Conservation (phyloP, 2,888 invertebrate species). For the Eupithecia pulchellata region DNA sequence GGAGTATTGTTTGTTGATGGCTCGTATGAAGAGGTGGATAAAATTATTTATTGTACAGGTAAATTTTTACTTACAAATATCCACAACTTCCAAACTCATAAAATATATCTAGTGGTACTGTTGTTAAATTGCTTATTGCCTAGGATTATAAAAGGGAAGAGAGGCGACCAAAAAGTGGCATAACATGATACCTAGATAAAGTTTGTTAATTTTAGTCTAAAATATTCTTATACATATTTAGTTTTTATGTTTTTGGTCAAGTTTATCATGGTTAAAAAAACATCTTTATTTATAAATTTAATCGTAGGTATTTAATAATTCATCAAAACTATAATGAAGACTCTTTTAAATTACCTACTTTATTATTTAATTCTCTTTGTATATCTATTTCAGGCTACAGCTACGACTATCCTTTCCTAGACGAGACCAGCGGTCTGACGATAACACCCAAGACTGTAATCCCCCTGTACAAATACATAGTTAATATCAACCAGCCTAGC, state of each 20-base stretch:
- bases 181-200: neutral
- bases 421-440: constrained; percentile 85
- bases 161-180: neutral
- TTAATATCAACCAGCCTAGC: constrained; percentile 90
- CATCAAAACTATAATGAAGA: neutral
- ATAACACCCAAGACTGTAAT: constrained; percentile 85
- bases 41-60: constrained; percentile 91
- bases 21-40: constrained; percentile 85
- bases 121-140: neutral
- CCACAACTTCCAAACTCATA: neutral
- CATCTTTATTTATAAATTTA: no score
- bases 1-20: constrained; percentile 87
- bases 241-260: neutral
- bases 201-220: no score
- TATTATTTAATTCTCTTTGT: neutral
- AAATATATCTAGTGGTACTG: neutral
- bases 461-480: constrained; percentile 91
- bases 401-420: constrained; percentile 90
- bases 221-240: no score
- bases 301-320: no score
- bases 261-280: neutral
- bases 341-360: neutral
- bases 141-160: neutral
- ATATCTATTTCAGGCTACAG: constrained; percentile 85
- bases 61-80: no score